Base-by-base conservation (phyloP, 2,888 invertebrate genomes). In the Plemyria rubiginata region DNA sequence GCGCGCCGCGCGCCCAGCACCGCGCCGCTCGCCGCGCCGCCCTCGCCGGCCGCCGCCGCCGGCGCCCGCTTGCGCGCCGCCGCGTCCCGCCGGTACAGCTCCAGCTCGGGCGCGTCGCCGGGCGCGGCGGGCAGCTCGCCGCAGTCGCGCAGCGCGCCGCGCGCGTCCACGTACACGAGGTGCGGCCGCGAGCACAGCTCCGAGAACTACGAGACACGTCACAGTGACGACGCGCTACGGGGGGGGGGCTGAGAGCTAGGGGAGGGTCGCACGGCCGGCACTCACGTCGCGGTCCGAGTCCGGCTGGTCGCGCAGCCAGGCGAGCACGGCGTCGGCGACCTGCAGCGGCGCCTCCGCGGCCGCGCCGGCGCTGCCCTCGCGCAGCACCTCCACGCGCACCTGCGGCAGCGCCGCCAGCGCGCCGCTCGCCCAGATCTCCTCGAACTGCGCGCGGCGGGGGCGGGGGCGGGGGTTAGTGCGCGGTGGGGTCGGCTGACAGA, bases 111-210 rank as follows among this genome's bases (percentile, higher is more conserved):
- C 29, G 96, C 96, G 83, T 96, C 95, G 66, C 94, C 95, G 62
- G 81, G 76, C 16, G 93, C 91, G 16, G 90, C 87, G 7, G 96
- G 96, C 77, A 97, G 92, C 79, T 96, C 96, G 65, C 95, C 94
- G 88, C 96, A 97, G 90, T 97, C 97, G 74, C 96, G 96, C 71
- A 97, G 92, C 41, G 94, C 95, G 81, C 97, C 96, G 81, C 95
- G 95, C 65, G 94, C 91, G 71, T 96, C 96, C 77, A 97, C 93
- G 86, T 95, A 97, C 78, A 97, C 88, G 87, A 97, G 94, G 82
- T 96, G 96, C 16, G 95, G 94, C 91, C 96, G 96, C 77, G 96
- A 94, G 57, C 91, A 90, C 65, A 94, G 79, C 71, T 92, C 87
- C 56, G 61, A 29, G 28, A 64, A 53, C 64, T 64, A 22, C 12